Conservation (phyloP, 1,140 invertebrate genomes). For the Doryteuthis pealeii region DNA sequence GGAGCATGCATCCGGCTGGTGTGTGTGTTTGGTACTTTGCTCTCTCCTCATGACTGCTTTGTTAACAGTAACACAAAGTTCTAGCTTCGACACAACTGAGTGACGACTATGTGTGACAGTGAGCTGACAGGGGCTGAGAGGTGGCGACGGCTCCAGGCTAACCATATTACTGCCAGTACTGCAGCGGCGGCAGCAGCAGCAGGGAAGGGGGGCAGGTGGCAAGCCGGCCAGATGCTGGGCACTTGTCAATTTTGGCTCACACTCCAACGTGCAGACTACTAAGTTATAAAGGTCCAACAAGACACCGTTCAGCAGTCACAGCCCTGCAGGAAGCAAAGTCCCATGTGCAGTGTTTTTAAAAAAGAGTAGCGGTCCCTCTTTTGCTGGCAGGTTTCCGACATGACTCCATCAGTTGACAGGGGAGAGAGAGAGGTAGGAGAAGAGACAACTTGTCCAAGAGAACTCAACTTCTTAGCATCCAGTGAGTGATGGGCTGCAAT, state of each 20-base stretch:
- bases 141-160: too few relatives aligned
- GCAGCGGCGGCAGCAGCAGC: background rate
- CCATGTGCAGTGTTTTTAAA: slow-evolving; percentile 6
- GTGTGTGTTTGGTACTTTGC: slow-evolving; percentile 23
- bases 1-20: slow-evolving; percentile 29
- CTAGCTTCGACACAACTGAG: slow-evolving; percentile 16
- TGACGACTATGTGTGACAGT: slow-evolving; percentile 13
- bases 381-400: slow-evolving; percentile 19
- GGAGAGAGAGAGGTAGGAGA: background rate
- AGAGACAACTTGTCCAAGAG: background rate
- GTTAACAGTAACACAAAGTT: slow-evolving; percentile 6
- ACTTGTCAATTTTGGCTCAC: slow-evolving; percentile 15
- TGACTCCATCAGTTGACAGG: slow-evolving; percentile 13
- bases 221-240: background rate
- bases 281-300: slow-evolving; percentile 20
- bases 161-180: too few relatives aligned
- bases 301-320: background rate
- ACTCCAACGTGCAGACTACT: slow-evolving; percentile 11
- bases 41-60: slow-evolving; percentile 12
- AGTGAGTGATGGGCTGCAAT: slow-evolving; percentile 2
- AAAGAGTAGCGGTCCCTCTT: background rate
- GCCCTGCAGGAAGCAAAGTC: slow-evolving; percentile 12
- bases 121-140: background rate
- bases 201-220: background rate
- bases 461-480: slow-evolving; percentile 1